A percentile compares a stretch with the other conserved stretches of the same genome.
Conservation (phyloP, 2,113 vertebrate species). For the Cynocephalus volans region DNA sequence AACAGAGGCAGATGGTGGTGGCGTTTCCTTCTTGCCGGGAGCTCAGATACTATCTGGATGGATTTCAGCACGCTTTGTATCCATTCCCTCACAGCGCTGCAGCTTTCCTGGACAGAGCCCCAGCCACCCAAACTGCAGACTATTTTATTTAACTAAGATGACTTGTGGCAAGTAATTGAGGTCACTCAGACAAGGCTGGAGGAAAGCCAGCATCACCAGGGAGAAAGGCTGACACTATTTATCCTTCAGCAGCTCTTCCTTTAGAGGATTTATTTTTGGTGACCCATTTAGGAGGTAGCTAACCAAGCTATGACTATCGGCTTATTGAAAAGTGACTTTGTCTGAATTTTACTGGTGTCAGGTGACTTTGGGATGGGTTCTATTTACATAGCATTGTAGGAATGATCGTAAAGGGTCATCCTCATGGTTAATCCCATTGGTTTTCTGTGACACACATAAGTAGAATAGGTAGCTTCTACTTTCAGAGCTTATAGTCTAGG, state of each 20-base stretch:
- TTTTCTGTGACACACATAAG: background rate
- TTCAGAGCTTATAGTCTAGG: background rate
- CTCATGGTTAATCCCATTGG: background rate
- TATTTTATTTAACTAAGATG: slow-evolving; percentile 81
- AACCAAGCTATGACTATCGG: slow-evolving; percentile 66
- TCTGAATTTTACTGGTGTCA: slow-evolving; percentile 28
- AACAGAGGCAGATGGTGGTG: slow-evolving; percentile 81
- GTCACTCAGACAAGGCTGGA: slow-evolving; percentile 81
- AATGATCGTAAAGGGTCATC: background rate
- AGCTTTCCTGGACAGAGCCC: slow-evolving; percentile 80
- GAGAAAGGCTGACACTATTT: slow-evolving; percentile 82
- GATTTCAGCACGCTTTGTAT: slow-evolving; percentile 73
- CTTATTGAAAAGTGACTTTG: slow-evolving; percentile 67
- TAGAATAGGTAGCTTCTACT: background rate
- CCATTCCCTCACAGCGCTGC: slow-evolving; percentile 41
- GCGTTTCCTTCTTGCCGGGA: slow-evolving; percentile 78
- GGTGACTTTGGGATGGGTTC: slow-evolving; percentile 23
- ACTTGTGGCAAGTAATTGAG: slow-evolving; percentile 82
- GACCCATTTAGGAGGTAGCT: slow-evolving; percentile 76
- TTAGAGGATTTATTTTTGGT: slow-evolving; percentile 77
- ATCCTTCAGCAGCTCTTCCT: slow-evolving; percentile 70
- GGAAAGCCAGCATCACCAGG: slow-evolving; percentile 69
- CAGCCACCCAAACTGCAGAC: slow-evolving; percentile 78
- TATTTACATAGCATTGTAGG: background rate
- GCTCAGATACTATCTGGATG: slow-evolving; percentile 70